phyloP scores from a whole-genome alignment of 2,113 vertebrate species.

The Arvicanthis niloticus region DNA sequence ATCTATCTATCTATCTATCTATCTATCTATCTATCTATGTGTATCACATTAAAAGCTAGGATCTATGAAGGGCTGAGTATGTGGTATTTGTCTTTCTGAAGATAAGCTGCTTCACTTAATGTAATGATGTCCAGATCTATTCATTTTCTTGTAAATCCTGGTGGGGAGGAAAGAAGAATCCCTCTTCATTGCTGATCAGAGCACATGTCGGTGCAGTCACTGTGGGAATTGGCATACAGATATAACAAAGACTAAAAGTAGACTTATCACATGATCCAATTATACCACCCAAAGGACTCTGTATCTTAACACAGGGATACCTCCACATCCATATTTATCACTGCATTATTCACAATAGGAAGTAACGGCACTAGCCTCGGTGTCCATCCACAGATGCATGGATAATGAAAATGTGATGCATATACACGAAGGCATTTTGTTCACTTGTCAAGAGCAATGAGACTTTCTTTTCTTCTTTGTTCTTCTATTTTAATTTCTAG shows the following conservation, averaged over 20 bases:
- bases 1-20: too few species aligned
- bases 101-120: neutral
- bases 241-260: neutral
- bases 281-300: neutral
- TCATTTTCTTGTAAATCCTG: neutral
- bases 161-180: neutral
- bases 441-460: neutral
- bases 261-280: neutral
- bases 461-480: neutral
- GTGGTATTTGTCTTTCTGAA: neutral
- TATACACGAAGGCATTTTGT: neutral
- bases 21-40: neutral
- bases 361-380: neutral
- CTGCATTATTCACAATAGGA: neutral
- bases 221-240: neutral
- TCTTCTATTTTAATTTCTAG: neutral
- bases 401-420: neutral
- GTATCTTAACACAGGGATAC: neutral
- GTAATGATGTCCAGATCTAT: neutral
- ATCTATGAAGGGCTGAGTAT: too few species aligned
- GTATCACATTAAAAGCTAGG: neutral
- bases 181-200: neutral
- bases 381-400: neutral
- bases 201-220: neutral
- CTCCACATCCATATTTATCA: neutral